Percentiles rank a stretch among this genome's conserved stretches.
Conservation (phyloP, 2,797 vertebrate species). For the Podarcis siculus region DNA sequence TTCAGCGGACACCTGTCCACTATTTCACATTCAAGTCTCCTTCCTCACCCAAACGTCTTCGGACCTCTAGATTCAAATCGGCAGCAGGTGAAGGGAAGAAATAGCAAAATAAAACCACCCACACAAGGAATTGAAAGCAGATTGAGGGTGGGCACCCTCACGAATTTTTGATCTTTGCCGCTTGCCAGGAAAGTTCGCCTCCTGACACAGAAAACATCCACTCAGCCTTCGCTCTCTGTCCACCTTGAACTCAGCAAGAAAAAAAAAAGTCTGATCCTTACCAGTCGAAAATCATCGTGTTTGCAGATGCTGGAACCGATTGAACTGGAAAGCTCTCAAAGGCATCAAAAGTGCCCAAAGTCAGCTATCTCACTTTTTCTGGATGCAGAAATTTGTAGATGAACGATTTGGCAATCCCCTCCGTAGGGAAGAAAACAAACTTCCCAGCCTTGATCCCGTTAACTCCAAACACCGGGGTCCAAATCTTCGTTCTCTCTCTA, state of each 20-base stretch:
- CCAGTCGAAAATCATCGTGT: not conserved
- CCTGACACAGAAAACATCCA: slow-evolving; percentile 11
- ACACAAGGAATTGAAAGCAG: too few species aligned
- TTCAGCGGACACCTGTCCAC: rapidly evolving
- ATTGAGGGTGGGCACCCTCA: too few species aligned
- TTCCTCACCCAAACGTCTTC: not conserved
- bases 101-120: not conserved
- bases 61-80: too few species aligned
- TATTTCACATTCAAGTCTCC: not conserved
- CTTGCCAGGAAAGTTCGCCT: slow-evolving; percentile 71
- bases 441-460: not conserved
- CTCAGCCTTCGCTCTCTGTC: slow-evolving; percentile 54
- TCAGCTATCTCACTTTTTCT: not conserved
- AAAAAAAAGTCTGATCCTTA: slow-evolving; percentile 1
- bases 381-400: not conserved
- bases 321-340: not conserved
- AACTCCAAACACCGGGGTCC: not conserved
- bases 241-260: slow-evolving; percentile 34
- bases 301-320: not conserved
- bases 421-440: too few species aligned
- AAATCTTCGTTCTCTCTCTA: too few species aligned
- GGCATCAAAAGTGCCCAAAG: not conserved
- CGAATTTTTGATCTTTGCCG: slow-evolving; percentile 67
- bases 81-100: not conserved
- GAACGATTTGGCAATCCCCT: not conserved